Evolutionary conservation across 2,797 vertebrate species (phyloP).

Genomic region (Notolepis coatsorum): DNA sequence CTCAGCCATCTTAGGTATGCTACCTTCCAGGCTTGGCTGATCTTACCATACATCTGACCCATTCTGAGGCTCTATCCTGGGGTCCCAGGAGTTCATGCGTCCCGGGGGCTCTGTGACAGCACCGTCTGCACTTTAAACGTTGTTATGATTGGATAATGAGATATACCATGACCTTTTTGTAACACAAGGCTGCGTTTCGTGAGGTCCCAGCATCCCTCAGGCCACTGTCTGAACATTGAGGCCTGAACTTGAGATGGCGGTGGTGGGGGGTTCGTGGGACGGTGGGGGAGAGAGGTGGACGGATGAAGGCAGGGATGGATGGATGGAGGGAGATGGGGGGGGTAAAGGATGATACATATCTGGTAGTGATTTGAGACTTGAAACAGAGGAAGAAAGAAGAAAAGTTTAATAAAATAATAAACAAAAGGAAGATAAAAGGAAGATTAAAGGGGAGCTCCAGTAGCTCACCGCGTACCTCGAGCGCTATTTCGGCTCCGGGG

Average conservation of each 20-base stretch:
- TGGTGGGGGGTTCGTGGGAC: constrained; percentile 6
- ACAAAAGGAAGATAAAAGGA: background rate
- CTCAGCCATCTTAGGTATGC: constrained; percentile 1
- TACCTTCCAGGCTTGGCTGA: constrained; percentile 6
- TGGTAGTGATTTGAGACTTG: constrained; percentile 10
- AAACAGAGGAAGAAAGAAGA: background rate
- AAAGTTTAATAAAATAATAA: no score
- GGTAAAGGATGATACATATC: background rate
- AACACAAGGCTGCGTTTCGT: constrained; percentile 14
- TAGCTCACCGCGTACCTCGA: no score
- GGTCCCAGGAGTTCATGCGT: constrained; percentile 22
- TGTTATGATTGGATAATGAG: constrained; percentile 40
- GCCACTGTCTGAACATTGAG: constrained; percentile 11
- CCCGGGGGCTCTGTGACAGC: constrained; percentile 30
- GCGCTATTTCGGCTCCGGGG: no score
- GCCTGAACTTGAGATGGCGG: constrained; percentile 16
- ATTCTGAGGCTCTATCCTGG: constrained; percentile 31
- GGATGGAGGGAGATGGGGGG: background rate
- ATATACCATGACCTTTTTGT: constrained; percentile 40
- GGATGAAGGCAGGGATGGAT: constrained; percentile 13
- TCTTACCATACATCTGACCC: constrained; percentile 40
- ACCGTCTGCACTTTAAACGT: constrained; percentile 21
- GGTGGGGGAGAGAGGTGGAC: background rate
- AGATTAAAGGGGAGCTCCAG: no score
- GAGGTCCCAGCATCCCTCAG: constrained; percentile 12